Percentiles rank a stretch among this genome's conserved stretches.
Conservation (phyloP, 2,113 vertebrate species). For the Diphyllodes magnificus region DNA sequence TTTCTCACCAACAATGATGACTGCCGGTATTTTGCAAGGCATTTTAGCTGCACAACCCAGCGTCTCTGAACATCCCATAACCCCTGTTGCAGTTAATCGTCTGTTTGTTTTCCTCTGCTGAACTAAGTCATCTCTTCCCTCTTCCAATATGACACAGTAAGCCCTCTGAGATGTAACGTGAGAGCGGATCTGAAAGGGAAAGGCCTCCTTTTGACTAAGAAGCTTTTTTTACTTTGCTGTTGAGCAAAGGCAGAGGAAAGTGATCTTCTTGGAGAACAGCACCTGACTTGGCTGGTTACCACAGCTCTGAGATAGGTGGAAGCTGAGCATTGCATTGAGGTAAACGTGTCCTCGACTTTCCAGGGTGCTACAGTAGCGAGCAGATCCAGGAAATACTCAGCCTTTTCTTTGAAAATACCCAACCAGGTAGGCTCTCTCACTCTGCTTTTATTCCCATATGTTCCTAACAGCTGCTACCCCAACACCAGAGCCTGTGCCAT, state of each 20-base stretch:
- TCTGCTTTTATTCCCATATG: not conserved
- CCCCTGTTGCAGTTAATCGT: not conserved
- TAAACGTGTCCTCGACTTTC: not conserved
- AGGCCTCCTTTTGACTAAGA: not conserved
- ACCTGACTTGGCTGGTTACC: not conserved
- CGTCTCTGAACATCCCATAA: not conserved
- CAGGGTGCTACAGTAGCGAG: not conserved
- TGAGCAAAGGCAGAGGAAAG: not conserved
- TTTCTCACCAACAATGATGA: not conserved
- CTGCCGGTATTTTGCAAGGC: not conserved
- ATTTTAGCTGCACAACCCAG: not conserved
- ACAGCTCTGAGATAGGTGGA: not conserved
- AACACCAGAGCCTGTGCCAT: accelerated
- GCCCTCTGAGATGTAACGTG: not conserved
- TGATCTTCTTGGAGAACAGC: not conserved
- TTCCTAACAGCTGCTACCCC: not conserved
- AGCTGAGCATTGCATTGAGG: accelerated
- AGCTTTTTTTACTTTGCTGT: not conserved
- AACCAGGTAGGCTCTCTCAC: not conserved
- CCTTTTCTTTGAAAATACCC: not conserved
- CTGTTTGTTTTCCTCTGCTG: not conserved
- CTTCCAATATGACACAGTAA: not conserved
- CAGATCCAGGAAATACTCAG: not conserved
- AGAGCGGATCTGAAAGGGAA: not conserved
- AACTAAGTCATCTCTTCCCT: not conserved